A percentile compares a stretch with the other conserved stretches of the same genome.
Evolutionary conservation across 2,797 vertebrate genomes (phyloP).

Genomic region (Cacajao melanocephalus): DNA sequence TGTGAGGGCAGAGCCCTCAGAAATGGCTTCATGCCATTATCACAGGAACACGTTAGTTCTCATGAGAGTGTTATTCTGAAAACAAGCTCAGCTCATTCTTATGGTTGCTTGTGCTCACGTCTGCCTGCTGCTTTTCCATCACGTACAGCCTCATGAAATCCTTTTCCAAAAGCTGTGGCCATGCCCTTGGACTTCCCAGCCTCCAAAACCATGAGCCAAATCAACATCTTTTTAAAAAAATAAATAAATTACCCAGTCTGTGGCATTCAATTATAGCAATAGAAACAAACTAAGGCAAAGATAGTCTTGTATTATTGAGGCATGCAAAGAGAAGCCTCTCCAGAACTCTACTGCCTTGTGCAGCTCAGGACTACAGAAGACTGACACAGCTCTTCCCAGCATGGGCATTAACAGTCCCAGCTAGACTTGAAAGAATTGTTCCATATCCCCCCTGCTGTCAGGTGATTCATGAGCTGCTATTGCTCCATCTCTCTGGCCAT

Average conservation of each 20-base stretch:
- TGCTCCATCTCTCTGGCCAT: neutral
- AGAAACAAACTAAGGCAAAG: neutral
- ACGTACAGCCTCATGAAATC: neutral
- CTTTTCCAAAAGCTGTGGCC: neutral
- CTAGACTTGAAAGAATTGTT: neutral
- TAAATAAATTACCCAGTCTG: neutral
- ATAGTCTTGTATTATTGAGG: neutral
- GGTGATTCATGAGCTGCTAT: constrained; percentile 14
- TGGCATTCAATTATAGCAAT: neutral
- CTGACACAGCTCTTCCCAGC: neutral
- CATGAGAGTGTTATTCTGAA: neutral
- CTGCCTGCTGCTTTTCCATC: neutral
- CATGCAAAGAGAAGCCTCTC: neutral
- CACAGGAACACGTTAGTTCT: neutral
- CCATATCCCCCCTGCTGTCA: neutral
- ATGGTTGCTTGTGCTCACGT: neutral
- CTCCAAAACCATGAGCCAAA: neutral
- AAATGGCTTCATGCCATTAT: neutral
- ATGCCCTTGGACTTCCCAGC: neutral
- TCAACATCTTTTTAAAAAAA: neutral
- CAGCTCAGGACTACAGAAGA: neutral
- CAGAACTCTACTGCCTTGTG: neutral
- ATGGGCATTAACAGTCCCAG: neutral
- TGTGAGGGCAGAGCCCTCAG: neutral
- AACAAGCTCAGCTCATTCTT: neutral